Evolutionary conservation across 2,888 invertebrate species (phyloP).

Genomic region (Perdita meconis): DNA sequence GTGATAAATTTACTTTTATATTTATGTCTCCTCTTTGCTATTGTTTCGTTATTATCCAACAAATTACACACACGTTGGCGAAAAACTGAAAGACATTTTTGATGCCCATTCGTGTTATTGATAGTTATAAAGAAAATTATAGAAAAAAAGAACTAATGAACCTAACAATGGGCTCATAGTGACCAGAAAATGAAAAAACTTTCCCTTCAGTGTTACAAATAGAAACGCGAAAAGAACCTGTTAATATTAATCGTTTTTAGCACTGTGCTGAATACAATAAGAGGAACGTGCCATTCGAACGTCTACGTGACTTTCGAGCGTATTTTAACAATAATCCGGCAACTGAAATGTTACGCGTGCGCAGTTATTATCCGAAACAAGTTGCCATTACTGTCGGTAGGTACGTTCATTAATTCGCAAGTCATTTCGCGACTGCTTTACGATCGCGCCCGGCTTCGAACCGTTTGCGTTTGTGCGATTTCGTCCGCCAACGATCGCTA

Average conservation of each 20-base stretch:
- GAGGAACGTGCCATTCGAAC: slow-evolving; percentile 8
- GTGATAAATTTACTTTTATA: no score
- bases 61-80: no score
- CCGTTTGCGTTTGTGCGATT: slow-evolving; percentile 58
- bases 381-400: slow-evolving; percentile 35
- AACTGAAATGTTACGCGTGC: slow-evolving; percentile 30
- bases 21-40: no score
- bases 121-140: no score
- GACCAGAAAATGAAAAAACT: no score
- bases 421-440: slow-evolving; percentile 75
- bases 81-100: no score
- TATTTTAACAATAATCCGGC: slow-evolving; percentile 50
- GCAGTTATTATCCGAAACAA: slow-evolving; percentile 53
- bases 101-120: no score
- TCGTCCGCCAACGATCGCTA: slow-evolving; percentile 59
- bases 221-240: neutral
- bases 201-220: neutral
- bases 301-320: slow-evolving; percentile 46
- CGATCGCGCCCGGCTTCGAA: slow-evolving; percentile 71
- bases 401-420: slow-evolving; percentile 78
- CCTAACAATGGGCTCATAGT: neutral
- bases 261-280: neutral
- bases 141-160: no score
- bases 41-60: no score
- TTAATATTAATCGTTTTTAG: slow-evolving; percentile 13